Percentiles rank a stretch among this genome's conserved stretches.
These are phyloP conservation scores for Pantherophis vulpinus DNA, from an alignment of 2,797 vertebrate genomes.

Conservation along the genomic window DNA sequence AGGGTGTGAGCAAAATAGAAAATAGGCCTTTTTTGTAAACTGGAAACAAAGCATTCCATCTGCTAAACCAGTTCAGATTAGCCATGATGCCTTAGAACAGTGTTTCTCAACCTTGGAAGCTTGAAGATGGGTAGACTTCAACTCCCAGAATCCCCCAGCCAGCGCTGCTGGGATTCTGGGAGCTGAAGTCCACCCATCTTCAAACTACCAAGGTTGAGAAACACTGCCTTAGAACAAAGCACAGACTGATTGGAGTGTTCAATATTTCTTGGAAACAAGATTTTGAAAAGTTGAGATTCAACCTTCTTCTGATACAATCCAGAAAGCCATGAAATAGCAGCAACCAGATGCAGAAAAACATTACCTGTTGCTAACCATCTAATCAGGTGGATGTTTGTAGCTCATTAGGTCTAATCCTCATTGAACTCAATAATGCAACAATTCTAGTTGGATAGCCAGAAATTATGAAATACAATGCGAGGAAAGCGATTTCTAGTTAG, in stretches of 20 bases:
- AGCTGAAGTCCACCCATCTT: too few relatives aligned
- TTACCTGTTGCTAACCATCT: neutral
- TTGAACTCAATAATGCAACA: neutral
- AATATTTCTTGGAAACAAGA: neutral
- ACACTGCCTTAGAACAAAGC: neutral
- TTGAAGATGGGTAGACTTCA: too few relatives aligned
- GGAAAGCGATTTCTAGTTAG: neutral
- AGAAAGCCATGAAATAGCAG: neutral
- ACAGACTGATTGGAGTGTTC: neutral
- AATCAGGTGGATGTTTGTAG: neutral
- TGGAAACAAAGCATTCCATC: neutral
- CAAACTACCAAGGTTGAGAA: too few relatives aligned
- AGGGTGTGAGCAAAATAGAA: neutral
- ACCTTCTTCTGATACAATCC: neutral
- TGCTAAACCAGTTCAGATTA: neutral
- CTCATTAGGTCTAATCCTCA: neutral
- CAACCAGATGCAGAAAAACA: neutral
- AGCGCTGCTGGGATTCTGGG: too few relatives aligned
- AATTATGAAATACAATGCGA: neutral
- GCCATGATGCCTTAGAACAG: neutral
- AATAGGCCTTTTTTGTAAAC: neutral
- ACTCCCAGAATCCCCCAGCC: too few relatives aligned
- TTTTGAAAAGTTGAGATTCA: neutral
- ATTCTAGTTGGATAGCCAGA: neutral
- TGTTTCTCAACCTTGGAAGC: too few relatives aligned